Base-by-base conservation (phyloP, 2,113 vertebrate genomes). In the Stegastes partitus region DNA sequence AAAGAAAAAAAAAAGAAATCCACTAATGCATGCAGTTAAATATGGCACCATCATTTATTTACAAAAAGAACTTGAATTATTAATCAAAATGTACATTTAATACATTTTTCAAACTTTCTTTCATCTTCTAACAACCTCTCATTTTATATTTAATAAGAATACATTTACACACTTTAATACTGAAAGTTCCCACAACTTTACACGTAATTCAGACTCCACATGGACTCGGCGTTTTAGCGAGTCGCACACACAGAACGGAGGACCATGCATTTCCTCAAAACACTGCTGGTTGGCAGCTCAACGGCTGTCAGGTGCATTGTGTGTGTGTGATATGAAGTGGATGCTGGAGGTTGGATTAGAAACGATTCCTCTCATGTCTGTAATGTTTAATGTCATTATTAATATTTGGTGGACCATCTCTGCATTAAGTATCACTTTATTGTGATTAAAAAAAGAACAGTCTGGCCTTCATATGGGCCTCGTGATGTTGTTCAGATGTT, bases 81-180 rank as follows among this genome's bases (percentile, higher is more conserved):
- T 93, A 18, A 94, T 77, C 77, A 81, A 81, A 91, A 90, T 87
- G 88, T 91, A 91, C 82, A 89, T 93, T 92, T 84, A 87, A 93
- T 85, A 91, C 86, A 92, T 91, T 92, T 91, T 86, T 90, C 65
- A 83, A 88, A 88, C 56, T 84, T 88, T 78, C 77, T 63, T 78
- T 75, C 67, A 47, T 80, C 65, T 74, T 70, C 68, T 78, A 86
- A 87, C 76, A 91, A 82, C 55, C 50, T 28, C 66, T 92, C 78
- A 87, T 81, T 89, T 78, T 85, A 94, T 94, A 91, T 93, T 93
- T 87, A 84, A 90, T 88, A 89, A 74, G 76, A 83, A 91, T 80
- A 91, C 84, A 91, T 92, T 91, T 89, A 59, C 76, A 86, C 67
- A 69, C 81, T 79, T 68, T 70, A 80, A 70, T 82, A 58, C 78